Evolutionary conservation across 2,888 invertebrate genomes (phyloP).

Genomic region (Trachelus iudaicus): DNA sequence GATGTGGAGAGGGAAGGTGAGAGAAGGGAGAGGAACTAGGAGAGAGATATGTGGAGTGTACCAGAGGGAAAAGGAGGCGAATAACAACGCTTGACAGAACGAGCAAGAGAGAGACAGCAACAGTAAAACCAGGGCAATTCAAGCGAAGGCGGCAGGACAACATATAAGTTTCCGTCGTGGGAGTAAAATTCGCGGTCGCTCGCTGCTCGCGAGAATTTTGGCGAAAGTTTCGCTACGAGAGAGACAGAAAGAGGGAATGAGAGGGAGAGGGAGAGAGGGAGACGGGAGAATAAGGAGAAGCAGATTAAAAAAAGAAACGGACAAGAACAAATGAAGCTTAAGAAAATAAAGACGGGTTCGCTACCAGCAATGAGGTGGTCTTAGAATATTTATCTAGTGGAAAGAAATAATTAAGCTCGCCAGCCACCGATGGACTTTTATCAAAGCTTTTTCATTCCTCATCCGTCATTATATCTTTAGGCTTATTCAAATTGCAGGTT

Average conservation of each 20-base stretch:
- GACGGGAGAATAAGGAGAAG: neutral
- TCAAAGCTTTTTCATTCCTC: neutral
- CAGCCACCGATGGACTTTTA: neutral
- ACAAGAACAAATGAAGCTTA: neutral
- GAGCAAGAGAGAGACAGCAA: neutral
- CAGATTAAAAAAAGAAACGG: neutral
- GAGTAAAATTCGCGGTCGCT: neutral
- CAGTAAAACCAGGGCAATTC: neutral
- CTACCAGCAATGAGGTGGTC: neutral
- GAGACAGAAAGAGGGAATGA: neutral
- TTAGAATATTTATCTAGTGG: neutral
- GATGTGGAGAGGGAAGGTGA: constrained; percentile 8
- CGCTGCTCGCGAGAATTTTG: neutral
- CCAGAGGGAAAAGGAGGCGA: neutral
- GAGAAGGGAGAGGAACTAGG: neutral
- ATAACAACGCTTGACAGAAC: neutral
- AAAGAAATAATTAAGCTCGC: neutral
- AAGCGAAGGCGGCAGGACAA: neutral
- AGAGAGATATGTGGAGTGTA: neutral
- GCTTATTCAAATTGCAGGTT: neutral
- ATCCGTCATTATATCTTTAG: neutral
- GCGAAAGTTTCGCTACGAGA: neutral
- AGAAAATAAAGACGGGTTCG: neutral
- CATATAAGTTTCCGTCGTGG: neutral
- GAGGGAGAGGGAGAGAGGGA: neutral